Conservation (phyloP, 2,113 vertebrate species). For the Hippocampus abdominalis region DNA sequence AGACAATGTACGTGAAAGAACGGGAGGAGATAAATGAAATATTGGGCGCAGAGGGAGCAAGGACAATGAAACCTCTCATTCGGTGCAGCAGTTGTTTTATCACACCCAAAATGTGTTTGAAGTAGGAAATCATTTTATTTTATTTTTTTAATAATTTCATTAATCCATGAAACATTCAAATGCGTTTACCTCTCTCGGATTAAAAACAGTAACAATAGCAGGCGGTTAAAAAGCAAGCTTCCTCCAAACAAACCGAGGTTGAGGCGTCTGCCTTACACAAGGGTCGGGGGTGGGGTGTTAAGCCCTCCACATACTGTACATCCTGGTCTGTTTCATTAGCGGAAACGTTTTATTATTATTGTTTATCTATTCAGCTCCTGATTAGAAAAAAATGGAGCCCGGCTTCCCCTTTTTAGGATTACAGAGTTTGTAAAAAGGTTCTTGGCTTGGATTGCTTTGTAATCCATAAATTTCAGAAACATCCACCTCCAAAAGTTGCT, state of each 20-base stretch:
- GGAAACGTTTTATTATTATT: slow-evolving; percentile 65
- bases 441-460: slow-evolving; percentile 48
- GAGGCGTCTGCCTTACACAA: slow-evolving; percentile 33
- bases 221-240: slow-evolving; percentile 65
- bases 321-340: slow-evolving; percentile 56
- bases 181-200: slow-evolving; percentile 69
- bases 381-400: slow-evolving; percentile 35
- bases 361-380: slow-evolving; percentile 64
- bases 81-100: slow-evolving; percentile 63
- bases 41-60: slow-evolving; percentile 34
- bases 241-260: slow-evolving; percentile 59
- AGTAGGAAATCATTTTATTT: slow-evolving; percentile 59
- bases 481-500: slow-evolving; percentile 50
- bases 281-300: slow-evolving; percentile 45
- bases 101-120: slow-evolving; percentile 64
- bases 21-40: slow-evolving; percentile 25
- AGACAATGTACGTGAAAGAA: slow-evolving; percentile 50
- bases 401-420: slow-evolving; percentile 61
- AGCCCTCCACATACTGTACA: slow-evolving; percentile 51
- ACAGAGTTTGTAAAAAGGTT: slow-evolving; percentile 53
- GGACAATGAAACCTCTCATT: slow-evolving; percentile 52
- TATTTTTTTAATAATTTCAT: slow-evolving; percentile 27
- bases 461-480: slow-evolving; percentile 62
- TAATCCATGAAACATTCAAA: slow-evolving; percentile 72
- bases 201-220: slow-evolving; percentile 70